A percentile compares a stretch with the other conserved stretches of the same genome.
Evolutionary conservation across 2,113 vertebrate species (phyloP).

Genomic region (Rattus norvegicus): GRCr8 NC_086027.1:35672501-35673000

Average conservation of each 20-base stretch:
- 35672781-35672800: neutral
- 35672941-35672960: neutral
- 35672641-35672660: neutral
- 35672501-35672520: constrained; percentile 27
- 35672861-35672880: neutral
- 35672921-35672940: neutral
- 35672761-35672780: neutral
- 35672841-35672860: neutral
- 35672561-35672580: neutral
- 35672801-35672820: neutral
- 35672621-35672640: neutral
- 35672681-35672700: neutral
- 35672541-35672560: constrained; percentile 12
- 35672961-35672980: neutral
- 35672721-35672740: neutral
- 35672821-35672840: neutral
- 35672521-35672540: neutral
- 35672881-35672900: neutral
- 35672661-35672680: neutral
- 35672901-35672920: neutral
- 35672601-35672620: neutral
- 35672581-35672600: neutral
- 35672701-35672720: neutral
- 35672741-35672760: constrained; percentile 6
- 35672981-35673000: neutral